Evolutionary conservation across 2,113 vertebrate genomes (phyloP).

Genomic region (Cryptomyrus ogoouensis): DNA sequence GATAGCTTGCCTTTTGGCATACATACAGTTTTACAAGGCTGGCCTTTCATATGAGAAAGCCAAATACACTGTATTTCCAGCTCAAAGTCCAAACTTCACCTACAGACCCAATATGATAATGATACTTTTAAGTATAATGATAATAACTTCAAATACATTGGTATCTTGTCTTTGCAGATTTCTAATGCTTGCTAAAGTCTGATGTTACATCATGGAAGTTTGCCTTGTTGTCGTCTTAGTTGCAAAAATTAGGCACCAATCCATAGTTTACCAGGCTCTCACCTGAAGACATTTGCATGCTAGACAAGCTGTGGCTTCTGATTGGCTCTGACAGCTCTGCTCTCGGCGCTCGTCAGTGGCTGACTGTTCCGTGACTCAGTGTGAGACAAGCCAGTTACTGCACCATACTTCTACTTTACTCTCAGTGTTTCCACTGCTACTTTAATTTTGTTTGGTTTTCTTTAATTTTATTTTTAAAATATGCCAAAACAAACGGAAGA

Average conservation of each 20-base stretch:
- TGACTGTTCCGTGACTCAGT: constrained; percentile 61
- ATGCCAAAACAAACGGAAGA: neutral
- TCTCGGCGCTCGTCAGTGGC: constrained; percentile 56
- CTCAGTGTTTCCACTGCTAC: constrained; percentile 2
- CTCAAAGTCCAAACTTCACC: neutral
- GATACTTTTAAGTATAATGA: neutral
- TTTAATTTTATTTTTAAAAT: neutral
- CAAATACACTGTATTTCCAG: neutral
- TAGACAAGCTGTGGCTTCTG: constrained; percentile 38
- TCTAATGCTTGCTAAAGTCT: constrained; percentile 40
- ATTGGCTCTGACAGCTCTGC: constrained; percentile 60
- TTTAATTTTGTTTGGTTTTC: neutral
- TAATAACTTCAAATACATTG: neutral
- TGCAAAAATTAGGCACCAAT: constrained; percentile 47
- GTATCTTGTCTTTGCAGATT: neutral
- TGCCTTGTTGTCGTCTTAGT: constrained; percentile 47
- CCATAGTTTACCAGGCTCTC: constrained; percentile 39
- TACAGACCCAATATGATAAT: neutral
- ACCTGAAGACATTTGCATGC: constrained; percentile 67
- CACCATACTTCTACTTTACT: constrained; percentile 57
- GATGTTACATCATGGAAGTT: constrained; percentile 54
- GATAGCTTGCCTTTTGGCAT: neutral
- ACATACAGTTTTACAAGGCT: neutral
- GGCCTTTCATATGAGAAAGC: neutral
- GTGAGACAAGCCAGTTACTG: constrained; percentile 63